Conservation (phyloP, 2,888 invertebrate genomes). For the Sarcophaga subvicina region DNA sequence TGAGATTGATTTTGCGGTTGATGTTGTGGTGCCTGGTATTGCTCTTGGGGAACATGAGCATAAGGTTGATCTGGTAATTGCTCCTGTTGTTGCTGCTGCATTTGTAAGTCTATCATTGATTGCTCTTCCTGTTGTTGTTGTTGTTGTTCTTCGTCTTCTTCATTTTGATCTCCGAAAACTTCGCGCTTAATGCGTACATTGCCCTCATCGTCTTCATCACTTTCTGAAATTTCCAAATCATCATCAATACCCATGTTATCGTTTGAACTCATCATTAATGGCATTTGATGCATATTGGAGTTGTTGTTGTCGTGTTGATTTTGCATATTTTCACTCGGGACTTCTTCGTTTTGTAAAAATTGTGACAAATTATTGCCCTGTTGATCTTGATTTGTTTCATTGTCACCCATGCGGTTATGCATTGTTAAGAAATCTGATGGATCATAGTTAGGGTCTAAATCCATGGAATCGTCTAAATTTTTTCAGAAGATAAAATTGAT, state of each 20-base stretch:
- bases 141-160: slow-evolving; percentile 65
- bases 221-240: slow-evolving; percentile 90
- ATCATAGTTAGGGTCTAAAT: slow-evolving; percentile 92
- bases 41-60: slow-evolving; percentile 50
- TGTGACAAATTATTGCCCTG: slow-evolving; percentile 70
- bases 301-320: slow-evolving; percentile 65
- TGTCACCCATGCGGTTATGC: slow-evolving; percentile 79
- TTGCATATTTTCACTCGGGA: slow-evolving; percentile 73
- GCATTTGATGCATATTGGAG: slow-evolving; percentile 71
- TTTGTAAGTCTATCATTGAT: background rate
- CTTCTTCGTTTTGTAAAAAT: slow-evolving; percentile 74
- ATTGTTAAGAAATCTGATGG: slow-evolving; percentile 90
- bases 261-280: slow-evolving; percentile 77
- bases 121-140: slow-evolving; percentile 43
- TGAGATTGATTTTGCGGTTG: slow-evolving; percentile 44
- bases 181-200: slow-evolving; percentile 74
- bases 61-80: slow-evolving; percentile 41
- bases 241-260: slow-evolving; percentile 86
- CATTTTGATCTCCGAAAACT: slow-evolving; percentile 64
- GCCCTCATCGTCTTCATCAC: slow-evolving; percentile 84
- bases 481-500: background rate
- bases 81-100: slow-evolving; percentile 31
- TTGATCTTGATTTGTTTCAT: slow-evolving; percentile 65
- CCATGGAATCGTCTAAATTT: slow-evolving; percentile 86
- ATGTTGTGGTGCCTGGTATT: slow-evolving; percentile 53